Percentiles rank a stretch among this genome's conserved stretches.
Conservation (phyloP, 35 echinoderm and acorn worm species). For the Ophioderma brevispina region DNA sequence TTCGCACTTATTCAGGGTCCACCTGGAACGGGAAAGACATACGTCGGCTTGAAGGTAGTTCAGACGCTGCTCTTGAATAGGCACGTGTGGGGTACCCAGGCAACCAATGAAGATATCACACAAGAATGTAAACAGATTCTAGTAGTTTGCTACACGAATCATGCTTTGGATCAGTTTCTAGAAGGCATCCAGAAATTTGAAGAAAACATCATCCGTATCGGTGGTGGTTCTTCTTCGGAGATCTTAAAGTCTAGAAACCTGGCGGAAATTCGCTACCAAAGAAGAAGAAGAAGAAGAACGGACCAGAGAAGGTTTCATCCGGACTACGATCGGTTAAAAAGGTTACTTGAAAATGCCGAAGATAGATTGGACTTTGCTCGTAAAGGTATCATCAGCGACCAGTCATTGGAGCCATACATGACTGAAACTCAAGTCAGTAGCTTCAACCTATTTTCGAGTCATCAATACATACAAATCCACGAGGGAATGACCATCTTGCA, state of each 20-base stretch:
- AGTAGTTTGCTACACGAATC: slow-evolving; percentile 88
- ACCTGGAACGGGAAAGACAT: slow-evolving; percentile 97
- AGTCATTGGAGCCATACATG: slow-evolving; percentile 47
- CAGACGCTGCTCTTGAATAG: slow-evolving; percentile 74
- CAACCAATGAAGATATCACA: too few relatives aligned
- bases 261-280: too few relatives aligned
- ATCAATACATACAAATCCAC: too few relatives aligned
- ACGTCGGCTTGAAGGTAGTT: slow-evolving; percentile 92
- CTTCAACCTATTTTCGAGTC: too few relatives aligned
- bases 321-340: too few relatives aligned
- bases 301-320: too few relatives aligned
- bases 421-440: slow-evolving; percentile 14
- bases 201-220: slow-evolving; percentile 71
- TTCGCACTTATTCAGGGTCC: slow-evolving; percentile 91
- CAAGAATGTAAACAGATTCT: too few relatives aligned
- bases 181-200: slow-evolving; percentile 79
- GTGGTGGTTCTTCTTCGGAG: slow-evolving; percentile 84
- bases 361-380: too few relatives aligned
- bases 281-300: too few relatives aligned
- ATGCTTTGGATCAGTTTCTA: slow-evolving; percentile 95
- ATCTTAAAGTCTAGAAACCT: slow-evolving; percentile 72
- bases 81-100: too few relatives aligned
- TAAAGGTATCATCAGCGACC: slow-evolving; percentile 18
- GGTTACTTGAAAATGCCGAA: too few relatives aligned
- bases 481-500: too few relatives aligned